Evolutionary conservation across 1,140 invertebrate genomes (phyloP).

Genomic region (Anastrepha ludens): DNA sequence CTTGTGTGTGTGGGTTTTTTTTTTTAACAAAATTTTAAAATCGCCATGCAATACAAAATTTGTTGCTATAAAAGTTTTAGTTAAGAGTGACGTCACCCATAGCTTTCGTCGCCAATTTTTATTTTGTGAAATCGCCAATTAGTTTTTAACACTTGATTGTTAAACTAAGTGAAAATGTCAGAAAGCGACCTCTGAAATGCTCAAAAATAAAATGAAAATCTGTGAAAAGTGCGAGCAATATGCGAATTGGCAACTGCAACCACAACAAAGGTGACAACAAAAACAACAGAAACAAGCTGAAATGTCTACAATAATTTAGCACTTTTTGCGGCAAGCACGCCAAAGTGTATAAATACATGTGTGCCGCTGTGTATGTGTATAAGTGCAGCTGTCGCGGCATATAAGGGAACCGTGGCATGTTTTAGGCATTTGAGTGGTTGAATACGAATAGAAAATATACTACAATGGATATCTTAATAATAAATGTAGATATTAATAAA

Average conservation of each 20-base stretch:
- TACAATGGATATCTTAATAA: not conserved
- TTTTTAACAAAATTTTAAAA: too few relatives aligned
- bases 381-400: not conserved
- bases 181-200: not conserved
- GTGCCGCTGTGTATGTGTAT: not conserved
- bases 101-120: not conserved
- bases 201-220: slow-evolving; percentile 1
- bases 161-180: not conserved
- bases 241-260: slow-evolving; percentile 23
- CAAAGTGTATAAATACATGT: not conserved
- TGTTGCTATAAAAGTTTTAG: too few relatives aligned
- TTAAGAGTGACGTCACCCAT: not conserved
- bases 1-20: too few relatives aligned
- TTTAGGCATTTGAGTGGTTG: not conserved
- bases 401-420: not conserved
- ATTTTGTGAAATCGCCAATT: slow-evolving; percentile 34
- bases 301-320: not conserved
- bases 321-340: not conserved
- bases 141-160: slow-evolving; percentile 19
- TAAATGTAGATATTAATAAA: too few relatives aligned
- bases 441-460: not conserved
- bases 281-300: slow-evolving; percentile 19
- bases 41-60: too few relatives aligned
- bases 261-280: slow-evolving; percentile 39
- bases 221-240: not conserved